Base-by-base conservation (phyloP, 2,113 vertebrate species). In the Reinhardtius hippoglossoides region DNA sequence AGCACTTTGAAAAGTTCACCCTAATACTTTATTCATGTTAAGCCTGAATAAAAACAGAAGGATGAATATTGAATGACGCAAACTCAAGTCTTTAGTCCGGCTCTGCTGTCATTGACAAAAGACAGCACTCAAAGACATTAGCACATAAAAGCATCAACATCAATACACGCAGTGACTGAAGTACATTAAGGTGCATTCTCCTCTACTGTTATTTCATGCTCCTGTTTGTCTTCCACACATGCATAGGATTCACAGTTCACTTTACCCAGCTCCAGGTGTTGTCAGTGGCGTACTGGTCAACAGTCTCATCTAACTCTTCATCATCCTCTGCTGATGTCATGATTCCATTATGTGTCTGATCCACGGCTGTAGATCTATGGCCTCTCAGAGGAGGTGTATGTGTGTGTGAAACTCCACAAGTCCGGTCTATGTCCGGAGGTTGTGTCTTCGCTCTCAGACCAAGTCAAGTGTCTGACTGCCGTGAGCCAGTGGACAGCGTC, bases 201-300 rank as follows among this genome's bases (percentile, higher is more conserved):
- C 56, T 42, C 56, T 21, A 5, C 1, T 3, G 21, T 42, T 40
- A 31, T n/a, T 37, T 54, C 62, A 71, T 68, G 40, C n/a, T 55
- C 37, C 66, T 48, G 52, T 55, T 75, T 24, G 37, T 31, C 15
- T 46, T 10, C 3, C 54, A 74, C 23, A 44, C 77, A 71, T 80
- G 62, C 76, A 85, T 2, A 61, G 21, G 2, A 71, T 48, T 60
- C 37, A 74, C 4, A 84, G 62, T 81, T 27, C 9, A 80, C 70
- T 62, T 94, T 92, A 95, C 93, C 93, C 94, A 95, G 84, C 88
- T 93, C 94, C 93, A 95, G 71, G 90, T 94, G 83, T 85, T 91
- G 63, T 91, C 90, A 9, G 46, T 57, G 67, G 21, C 67, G 74
- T 92, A 77, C 2, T 74, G 83, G 52, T 87, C 87, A 61, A 35